Evolutionary conservation across 2,113 vertebrate genomes (phyloP).

Genomic region (Podilymbus podiceps): DNA sequence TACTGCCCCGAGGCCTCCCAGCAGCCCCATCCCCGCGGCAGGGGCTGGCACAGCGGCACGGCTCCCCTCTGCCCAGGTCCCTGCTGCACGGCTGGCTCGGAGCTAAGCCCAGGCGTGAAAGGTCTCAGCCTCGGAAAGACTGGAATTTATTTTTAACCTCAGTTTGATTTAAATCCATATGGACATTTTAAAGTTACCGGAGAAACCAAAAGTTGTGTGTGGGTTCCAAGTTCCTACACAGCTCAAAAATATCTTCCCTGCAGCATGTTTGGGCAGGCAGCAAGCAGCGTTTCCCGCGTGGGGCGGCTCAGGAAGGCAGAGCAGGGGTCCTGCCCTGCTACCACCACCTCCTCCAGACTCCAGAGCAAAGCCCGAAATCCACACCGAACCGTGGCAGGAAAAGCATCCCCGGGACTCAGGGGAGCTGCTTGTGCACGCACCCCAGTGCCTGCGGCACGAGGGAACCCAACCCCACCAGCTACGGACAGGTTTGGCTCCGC

Average conservation of each 20-base stretch:
- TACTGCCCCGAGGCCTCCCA: neutral
- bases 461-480: neutral
- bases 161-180: constrained; percentile 58
- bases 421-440: neutral
- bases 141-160: constrained; percentile 47
- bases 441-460: neutral
- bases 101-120: neutral
- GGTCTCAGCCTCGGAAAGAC: constrained; percentile 14
- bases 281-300: neutral
- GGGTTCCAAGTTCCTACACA: constrained; percentile 66
- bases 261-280: constrained; percentile 24
- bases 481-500: neutral
- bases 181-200: constrained; percentile 58
- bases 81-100: neutral
- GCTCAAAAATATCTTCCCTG: constrained; percentile 67
- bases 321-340: neutral
- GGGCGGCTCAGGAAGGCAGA: neutral
- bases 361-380: neutral
- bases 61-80: neutral
- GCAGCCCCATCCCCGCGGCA: neutral
- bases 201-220: constrained; percentile 67
- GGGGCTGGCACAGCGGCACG: neutral
- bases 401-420: accelerated
- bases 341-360: neutral
- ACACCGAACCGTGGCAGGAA: neutral